Percentiles rank a stretch among this genome's conserved stretches.
phyloP scores from a whole-genome alignment of 2,888 invertebrate genomes.

The Metacarcinus magister region DNA sequence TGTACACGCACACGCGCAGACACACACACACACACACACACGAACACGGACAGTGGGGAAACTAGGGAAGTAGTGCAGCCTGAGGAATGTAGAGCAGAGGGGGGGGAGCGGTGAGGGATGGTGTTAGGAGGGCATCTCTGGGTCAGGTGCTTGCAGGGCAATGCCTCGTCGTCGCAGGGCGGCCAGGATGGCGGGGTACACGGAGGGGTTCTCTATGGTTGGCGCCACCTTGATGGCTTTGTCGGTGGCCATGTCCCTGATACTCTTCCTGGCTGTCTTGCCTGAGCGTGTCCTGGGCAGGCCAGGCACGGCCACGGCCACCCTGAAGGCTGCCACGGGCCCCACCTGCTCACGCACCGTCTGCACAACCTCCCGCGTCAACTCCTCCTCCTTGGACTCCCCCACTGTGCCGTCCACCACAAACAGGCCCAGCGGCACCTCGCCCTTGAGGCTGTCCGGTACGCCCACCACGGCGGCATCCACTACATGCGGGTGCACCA shows the following conservation, averaged over 20 bases:
- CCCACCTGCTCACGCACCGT: constrained; percentile 90
- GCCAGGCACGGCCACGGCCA: constrained; percentile 91
- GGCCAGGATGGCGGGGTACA: constrained; percentile 91
- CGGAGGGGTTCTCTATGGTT: constrained; percentile 94
- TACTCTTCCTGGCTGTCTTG: constrained; percentile 92
- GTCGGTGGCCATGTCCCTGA: constrained; percentile 93
- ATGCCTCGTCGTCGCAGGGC: constrained; percentile 86
- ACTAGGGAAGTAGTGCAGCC: not conserved
- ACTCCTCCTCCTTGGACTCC: constrained; percentile 86
- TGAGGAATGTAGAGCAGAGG: not conserved
- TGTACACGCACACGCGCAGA: too few species aligned
- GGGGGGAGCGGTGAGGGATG: not conserved
- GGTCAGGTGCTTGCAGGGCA: constrained; percentile 72
- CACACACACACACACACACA: not conserved
- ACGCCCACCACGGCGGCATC: constrained; percentile 96
- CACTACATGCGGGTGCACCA: constrained; percentile 93
- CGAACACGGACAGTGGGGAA: not conserved
- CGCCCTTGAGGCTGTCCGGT: constrained; percentile 94
- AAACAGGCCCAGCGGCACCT: constrained; percentile 94
- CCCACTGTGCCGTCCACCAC: constrained; percentile 86
- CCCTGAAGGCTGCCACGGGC: constrained; percentile 94
- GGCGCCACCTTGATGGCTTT: constrained; percentile 91
- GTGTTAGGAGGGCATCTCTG: constrained; percentile 1
- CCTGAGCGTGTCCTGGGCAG: constrained; percentile 95
- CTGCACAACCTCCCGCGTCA: constrained; percentile 87